Conservation (phyloP, 1,140 invertebrate species). For the Tetraneura akinire region DNA sequence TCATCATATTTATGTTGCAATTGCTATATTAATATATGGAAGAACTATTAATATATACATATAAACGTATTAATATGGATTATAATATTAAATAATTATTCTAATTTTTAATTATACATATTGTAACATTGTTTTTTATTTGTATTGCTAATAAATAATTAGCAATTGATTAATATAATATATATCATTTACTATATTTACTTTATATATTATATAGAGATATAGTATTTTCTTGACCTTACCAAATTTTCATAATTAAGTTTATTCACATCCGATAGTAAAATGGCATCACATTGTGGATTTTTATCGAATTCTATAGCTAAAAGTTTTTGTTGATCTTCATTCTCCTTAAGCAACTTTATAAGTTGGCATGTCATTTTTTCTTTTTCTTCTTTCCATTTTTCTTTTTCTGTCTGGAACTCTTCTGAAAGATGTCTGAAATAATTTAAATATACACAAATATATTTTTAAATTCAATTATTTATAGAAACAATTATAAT, state of each 20-base stretch:
- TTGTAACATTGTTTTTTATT: too few relatives aligned
- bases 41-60: too few relatives aligned
- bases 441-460: conserved; percentile 47
- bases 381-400: conserved; percentile 71
- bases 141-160: too few relatives aligned
- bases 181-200: too few relatives aligned
- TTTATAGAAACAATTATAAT: conserved; percentile 13
- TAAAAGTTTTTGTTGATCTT: conserved; percentile 76
- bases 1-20: conserved; percentile 34
- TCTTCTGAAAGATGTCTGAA: conserved; percentile 88
- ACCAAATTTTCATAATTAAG: conserved; percentile 76
- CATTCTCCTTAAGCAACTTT: conserved; percentile 77
- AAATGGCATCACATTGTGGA: conserved; percentile 71
- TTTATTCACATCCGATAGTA: conserved; percentile 81
- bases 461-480: background rate
- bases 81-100: too few relatives aligned
- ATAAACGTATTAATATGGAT: too few relatives aligned
- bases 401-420: conserved; percentile 71
- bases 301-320: conserved; percentile 65
- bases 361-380: conserved; percentile 78
- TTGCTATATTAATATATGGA: too few relatives aligned
- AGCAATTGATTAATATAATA: too few relatives aligned
- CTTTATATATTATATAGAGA: background rate
- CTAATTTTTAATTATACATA: too few relatives aligned
- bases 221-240: background rate